Base-by-base conservation (phyloP, 2,113 vertebrate genomes). In the Hipposideros armiger region DNA sequence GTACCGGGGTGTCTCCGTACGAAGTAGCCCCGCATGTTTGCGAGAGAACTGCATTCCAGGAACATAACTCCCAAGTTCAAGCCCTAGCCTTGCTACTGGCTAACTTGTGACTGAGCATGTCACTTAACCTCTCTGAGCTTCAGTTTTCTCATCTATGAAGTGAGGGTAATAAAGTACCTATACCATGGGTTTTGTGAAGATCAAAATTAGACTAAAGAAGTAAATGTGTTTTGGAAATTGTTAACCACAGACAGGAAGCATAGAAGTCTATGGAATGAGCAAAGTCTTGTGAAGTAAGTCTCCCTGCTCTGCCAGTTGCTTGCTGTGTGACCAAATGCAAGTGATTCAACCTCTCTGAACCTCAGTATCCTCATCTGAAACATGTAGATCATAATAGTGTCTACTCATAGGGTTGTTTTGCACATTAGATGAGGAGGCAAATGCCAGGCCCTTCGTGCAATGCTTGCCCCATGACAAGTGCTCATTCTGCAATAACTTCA, bases 191-290 rank as follows among this genome's bases (percentile, higher is more conserved):
- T 67, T 82, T 42, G 11, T 85, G 58, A 85, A 81, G n/a, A 54
- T 87, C 28, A 87, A 69, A 91, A 56, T 77, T 26, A 62, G 13
- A 28, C 50, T 45, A 83, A 92, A 94, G 13, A 69, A 60, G 82
- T 54, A 42, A 84, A 69, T 50, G 8, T 52, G 50, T 52, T 81
- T 76, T 45, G 62, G 74, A 45, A 89, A 36, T 40, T 30, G 36
- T 62, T 64, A 36, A 42, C 67, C 56, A 72, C 50, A 36, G 66
- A 50, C 10, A 17, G 52, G 50, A 50, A 81, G 19, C 9, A 2
- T 19, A 14, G 22, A 32, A 11, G 20, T 56, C 36, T 56, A 8
- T 20, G 74, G 72, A 54, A 47, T 24, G n/a, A 36, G 13, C 9
- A 7, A 70, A 20, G 8, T 26, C 54, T 17, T 16, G 7, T 7